Evolutionary conservation across 2,888 invertebrate genomes (phyloP).

Genomic region (Germaria angustata): DNA sequence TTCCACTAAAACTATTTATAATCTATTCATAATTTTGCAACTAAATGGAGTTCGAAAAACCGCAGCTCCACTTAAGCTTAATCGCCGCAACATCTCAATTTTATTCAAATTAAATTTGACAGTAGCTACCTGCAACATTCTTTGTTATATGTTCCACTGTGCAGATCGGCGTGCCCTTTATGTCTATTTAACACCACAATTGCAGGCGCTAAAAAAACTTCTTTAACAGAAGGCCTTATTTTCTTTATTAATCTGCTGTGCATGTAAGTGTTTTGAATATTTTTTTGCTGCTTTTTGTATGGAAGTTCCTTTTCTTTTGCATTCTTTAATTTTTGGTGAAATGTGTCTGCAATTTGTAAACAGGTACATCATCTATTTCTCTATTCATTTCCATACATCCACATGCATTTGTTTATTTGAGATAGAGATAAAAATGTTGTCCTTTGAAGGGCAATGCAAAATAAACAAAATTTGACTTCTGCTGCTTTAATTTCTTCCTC

Average conservation of each 20-base stretch:
- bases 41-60: too few species aligned
- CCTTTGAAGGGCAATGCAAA: conserved; percentile 45
- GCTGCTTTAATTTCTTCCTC: conserved; percentile 11
- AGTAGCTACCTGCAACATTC: too few species aligned
- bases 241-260: neutral
- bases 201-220: conserved; percentile 38
- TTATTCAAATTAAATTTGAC: too few species aligned
- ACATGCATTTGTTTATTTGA: neutral
- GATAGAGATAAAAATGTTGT: conserved; percentile 8
- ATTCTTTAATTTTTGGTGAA: neutral
- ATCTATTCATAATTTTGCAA: too few species aligned
- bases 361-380: neutral
- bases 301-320: neutral
- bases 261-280: neutral
- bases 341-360: conserved; percentile 34
- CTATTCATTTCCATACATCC: neutral
- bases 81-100: too few species aligned
- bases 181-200: conserved; percentile 51
- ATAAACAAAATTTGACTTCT: conserved; percentile 39
- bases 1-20: too few species aligned
- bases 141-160: neutral
- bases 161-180: neutral
- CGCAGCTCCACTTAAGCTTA: too few species aligned
- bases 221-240: conserved; percentile 1
- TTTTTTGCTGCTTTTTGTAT: neutral